Base-by-base conservation (phyloP, 2,113 vertebrate genomes). In the Symphodus melops region DNA sequence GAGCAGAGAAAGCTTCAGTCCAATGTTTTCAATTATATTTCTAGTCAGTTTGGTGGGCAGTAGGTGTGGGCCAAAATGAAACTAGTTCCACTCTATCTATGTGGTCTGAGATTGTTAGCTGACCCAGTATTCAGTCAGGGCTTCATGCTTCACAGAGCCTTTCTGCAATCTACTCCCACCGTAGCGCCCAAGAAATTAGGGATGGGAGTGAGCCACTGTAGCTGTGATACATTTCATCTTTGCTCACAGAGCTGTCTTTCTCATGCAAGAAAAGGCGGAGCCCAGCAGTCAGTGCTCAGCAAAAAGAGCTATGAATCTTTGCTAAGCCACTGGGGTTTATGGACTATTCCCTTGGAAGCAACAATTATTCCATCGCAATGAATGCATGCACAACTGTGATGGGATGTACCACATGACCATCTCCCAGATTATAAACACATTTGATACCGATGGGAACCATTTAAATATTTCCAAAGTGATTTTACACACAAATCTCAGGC, bases 161-260 rank as follows among this genome's bases (percentile, higher is more conserved):
- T 68, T 37, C 64, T 57, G 72, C 72, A 86, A 75, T 92, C 86
- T 82, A 83, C 65, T 84, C 58, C 28, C 9, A 74, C 70, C 68
- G 73, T 75, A 76, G 86, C 76, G 72, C 62, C 73, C 62, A 68
- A 72, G 68, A 85, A 87, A 92, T 90, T 88, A 85, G 51, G 67
- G 54, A 63, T 20, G 76, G 69, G 66, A 60, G 84, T 52, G 74
- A 55, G 72, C 49, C 65, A 20, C 28, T 49, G 70, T 25, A 68
- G 72, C 65, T 57, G 51, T 79, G 82, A 89, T 88, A 81, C 74
- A 79, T 83, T 92, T 89, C 79, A 83, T 91, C 83, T 92, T 61
- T 53, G 78, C 74, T 65, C 77, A 57, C 64, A 75, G 78, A 68
- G 60, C 75, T 77, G 53, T 86, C 81, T 83, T 64, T 75, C 61